Base-by-base conservation (phyloP, 2,888 invertebrate species). In the Allophyes oxyacanthae region DNA sequence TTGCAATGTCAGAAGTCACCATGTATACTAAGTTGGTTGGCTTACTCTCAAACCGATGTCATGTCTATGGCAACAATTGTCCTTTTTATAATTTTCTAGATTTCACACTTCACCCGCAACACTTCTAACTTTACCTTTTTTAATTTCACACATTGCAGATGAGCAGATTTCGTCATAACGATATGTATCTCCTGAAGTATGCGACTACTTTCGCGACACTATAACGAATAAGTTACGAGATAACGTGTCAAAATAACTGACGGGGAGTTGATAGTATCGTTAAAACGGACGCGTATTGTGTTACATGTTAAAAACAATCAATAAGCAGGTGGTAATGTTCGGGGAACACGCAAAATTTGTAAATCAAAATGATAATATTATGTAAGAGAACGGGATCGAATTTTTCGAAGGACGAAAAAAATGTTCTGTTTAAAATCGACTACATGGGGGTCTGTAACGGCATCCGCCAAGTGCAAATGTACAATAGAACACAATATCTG, bases 141-240 rank as follows among this genome's bases (percentile, higher is more conserved):
- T 55, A 66, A 73, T 38, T 58, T 71, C 60, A 65, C 66, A 68
- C 67, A 10, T 57, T 48, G 11, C 57, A 57, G 69, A 71, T 55
- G 65, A 71, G 64, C 63, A 62, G 62, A 78, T 75, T 77, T 69
- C 74, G 59, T 70, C 72, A 70, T 64, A 77, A 65, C 56, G 77
- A 78, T 78, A 25, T 6, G 41, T 58, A 75, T 74, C 77, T 46
- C 45, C 30, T 37, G 54, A 72, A 42, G 51, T 62, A 61, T 60
- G 63, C 44, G 56, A 57, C 44, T 52, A 69, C 67, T 66, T 72
- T 65, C 56, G 63, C 62, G 64, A 66, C 67, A 69, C 58, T 59
- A 71, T 70, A 75, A 63, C 60, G 36, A 64, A 71, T 75, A 71
- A 51, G 41, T 69, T 63, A 52, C 48, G 10, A 66, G 76, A 75